Evolutionary conservation across 2,888 invertebrate species (phyloP), one percentile per base, ranked within the genome.

Genomic region (Mechanitis mazaeus): DNA sequence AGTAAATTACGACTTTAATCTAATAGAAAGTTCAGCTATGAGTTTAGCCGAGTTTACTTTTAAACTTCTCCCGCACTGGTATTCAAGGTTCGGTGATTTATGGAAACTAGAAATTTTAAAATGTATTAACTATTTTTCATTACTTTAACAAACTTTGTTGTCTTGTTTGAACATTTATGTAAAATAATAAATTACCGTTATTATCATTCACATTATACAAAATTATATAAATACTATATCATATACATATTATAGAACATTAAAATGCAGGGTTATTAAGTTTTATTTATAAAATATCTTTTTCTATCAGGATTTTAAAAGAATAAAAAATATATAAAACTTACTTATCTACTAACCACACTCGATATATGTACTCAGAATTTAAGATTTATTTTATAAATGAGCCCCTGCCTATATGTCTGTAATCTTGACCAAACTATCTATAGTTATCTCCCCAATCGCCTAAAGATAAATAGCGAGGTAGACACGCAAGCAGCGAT

Each of bases 381-480:
- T 86, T 85, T 84, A 86, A 83, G 85, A 86, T 83, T 87, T 86
- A 87, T 87, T 87, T 83, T 84, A 87, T 88, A 86, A 87, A 88
- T 88, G 83, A 84, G 75, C 84, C 76, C 86, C 87, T 87, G 82
- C 79, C 77, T 82, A 82, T 84, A 80, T 77, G 84, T 84, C 81
- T 79, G 84, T 86, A 87, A 87, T 87, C 85, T 87, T 85, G 81
- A 83, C 84, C 86, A 77, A 78, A 74, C 77, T 64, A 63, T 68
- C 65, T 56, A 42, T 58, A 56, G 84, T 83, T 88, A 88, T 88
- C 89, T 80, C 82, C 76, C 80, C 85, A 85, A 88, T 88, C 83
- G 80, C 80, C 80, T 81, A 42, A 83, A 89, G 89, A 90, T 86
- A 87, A 88, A 90, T 89, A 89, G 88, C 79, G 82, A 72, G 86